These are phyloP conservation scores for Dromococcyx pavoninus DNA, from an alignment of 2,797 vertebrate genomes.

Conservation along the genomic window DNA sequence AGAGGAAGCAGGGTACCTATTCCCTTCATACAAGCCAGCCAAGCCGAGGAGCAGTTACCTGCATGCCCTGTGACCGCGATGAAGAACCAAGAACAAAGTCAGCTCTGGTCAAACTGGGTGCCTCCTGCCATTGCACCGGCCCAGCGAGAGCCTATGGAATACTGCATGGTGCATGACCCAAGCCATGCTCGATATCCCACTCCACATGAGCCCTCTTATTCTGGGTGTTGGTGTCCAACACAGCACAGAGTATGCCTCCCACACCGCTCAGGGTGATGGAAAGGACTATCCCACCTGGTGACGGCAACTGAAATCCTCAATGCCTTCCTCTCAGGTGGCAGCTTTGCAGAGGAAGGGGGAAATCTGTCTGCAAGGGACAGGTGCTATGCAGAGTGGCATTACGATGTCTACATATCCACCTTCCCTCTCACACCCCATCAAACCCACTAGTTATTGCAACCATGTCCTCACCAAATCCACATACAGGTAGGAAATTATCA, in stretches of 20 bases:
- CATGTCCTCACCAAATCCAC: neutral
- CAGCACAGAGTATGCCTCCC: neutral
- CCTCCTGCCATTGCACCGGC: neutral
- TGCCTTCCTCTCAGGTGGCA: neutral
- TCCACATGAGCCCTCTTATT: rapidly evolving
- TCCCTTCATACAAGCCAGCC: neutral
- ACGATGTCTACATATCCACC: neutral
- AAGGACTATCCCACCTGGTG: neutral
- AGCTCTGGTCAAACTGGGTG: neutral
- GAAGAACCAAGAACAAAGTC: neutral
- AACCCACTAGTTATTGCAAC: neutral
- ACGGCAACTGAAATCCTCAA: neutral
- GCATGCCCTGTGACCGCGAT: too few relatives aligned
- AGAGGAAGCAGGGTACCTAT: neutral
- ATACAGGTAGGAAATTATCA: neutral
- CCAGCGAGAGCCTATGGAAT: neutral
- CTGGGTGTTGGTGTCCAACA: neutral
- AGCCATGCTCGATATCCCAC: neutral
- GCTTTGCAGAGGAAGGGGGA: neutral
- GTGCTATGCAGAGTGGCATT: rapidly evolving
- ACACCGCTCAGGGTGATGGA: neutral
- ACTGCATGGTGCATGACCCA: rapidly evolving
- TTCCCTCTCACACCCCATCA: neutral
- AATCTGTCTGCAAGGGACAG: neutral
- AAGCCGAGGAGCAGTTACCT: neutral